Evolutionary conservation across 1,140 invertebrate genomes (phyloP), one percentile per base, ranked within the genome.

Genomic region (Drosophila lacertosa): DNA sequence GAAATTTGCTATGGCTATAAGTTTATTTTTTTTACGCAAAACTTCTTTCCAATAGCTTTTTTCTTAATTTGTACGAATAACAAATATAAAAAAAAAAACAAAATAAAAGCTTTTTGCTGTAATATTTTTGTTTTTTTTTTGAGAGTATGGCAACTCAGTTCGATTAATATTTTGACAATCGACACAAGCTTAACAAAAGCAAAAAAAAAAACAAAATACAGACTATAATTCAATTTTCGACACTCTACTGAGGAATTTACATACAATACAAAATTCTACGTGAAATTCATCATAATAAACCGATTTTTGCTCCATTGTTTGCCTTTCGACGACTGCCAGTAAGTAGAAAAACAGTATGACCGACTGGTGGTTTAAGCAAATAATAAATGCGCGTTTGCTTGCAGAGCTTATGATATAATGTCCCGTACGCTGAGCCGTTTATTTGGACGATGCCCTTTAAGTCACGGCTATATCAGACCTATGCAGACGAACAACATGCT

Each of bases 361-460:
- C 51, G 15, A 37, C 10, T 39, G 16, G 10, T 63, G 16, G 9
- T 48, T 45, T 35, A 32, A 16, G 44, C 47, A 29, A 54, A 60
- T 51, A 48, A 16, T 15, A 53, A 68, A 53, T 67, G 68, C 54
- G 69, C 54, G 40, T 72, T 59, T 59, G 32, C 24, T 67, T 45
- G 9, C 13, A 59, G 39, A 55, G 48, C 54, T 48, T 72, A 39
- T 74, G 71, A 74, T 74, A 74, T 74, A 74, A 69, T 69, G 64
- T 69, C 70, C 26, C 66, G 58, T 11, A 53, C 66, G 15, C 26
- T 74, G 39, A 69, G 37, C 24, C 71, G 59, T 59, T 44, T 74
- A 18, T 33, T 64, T 37, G 71, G 58, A 44, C 45, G 40, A 22
- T 70, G 54, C 26, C n/a, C 68, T 2, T 44, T 58, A 6, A 29